Evolutionary conservation across 2,888 invertebrate genomes (phyloP).

Genomic region (Chloroclystis v-ata): DNA sequence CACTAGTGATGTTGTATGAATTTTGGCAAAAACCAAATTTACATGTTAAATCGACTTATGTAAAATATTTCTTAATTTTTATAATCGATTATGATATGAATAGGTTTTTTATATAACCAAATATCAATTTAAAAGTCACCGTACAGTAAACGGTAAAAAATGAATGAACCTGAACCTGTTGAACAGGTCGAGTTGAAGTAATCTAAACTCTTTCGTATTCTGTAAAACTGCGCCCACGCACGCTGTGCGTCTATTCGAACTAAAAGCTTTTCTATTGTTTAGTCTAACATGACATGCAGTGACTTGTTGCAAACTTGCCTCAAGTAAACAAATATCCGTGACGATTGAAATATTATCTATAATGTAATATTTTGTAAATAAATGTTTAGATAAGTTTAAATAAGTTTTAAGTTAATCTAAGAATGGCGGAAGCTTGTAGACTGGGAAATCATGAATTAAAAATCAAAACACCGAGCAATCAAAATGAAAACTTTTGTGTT

Average conservation of each 20-base stretch:
- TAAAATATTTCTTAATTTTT: too few species aligned
- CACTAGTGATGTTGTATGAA: too few species aligned
- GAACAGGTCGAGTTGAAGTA: neutral
- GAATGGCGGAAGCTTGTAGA: constrained; percentile 71
- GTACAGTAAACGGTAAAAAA: neutral
- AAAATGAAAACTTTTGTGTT: constrained; percentile 70
- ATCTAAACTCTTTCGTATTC: constrained; percentile 8
- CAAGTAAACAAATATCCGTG: neutral
- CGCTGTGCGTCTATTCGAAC: constrained; percentile 12
- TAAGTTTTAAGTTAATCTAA: constrained; percentile 17
- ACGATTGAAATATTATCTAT: constrained; percentile 20
- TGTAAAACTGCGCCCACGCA: constrained; percentile 36
- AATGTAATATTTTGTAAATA: constrained; percentile 6
- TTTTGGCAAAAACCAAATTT: too few species aligned
- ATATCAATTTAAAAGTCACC: too few species aligned
- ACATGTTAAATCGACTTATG: too few species aligned
- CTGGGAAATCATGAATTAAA: constrained; percentile 52
- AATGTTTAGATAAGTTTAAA: neutral
- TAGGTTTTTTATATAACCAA: neutral
- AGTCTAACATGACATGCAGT: constrained; percentile 29
- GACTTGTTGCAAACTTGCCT: constrained; percentile 24
- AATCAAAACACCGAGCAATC: constrained; percentile 51
- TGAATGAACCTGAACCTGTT: constrained; percentile 6
- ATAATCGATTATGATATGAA: too few species aligned
- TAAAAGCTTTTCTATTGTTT: constrained; percentile 21